Conservation (phyloP, 92 coral and sea anemone genomes). For the Siderastrea siderea region DNA sequence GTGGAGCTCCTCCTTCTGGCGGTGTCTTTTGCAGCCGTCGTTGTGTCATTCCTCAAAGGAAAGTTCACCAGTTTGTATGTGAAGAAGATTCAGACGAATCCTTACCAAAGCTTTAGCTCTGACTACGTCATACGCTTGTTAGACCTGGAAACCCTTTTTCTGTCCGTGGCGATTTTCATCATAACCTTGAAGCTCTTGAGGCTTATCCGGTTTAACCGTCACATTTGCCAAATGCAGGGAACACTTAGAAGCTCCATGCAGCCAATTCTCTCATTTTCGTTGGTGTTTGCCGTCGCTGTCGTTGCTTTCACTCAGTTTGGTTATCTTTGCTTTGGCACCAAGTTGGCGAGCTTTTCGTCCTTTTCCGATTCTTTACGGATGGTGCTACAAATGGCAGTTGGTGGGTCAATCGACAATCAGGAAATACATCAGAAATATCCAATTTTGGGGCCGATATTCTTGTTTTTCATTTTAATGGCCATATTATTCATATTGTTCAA, state of each 20-base stretch:
- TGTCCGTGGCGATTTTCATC: conserved; percentile 13
- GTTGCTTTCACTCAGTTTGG: conserved; percentile 62
- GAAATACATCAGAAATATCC: too few relatives aligned
- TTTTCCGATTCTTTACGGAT: conserved; percentile 72
- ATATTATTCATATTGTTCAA: conserved; percentile 1
- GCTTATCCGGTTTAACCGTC: too few relatives aligned
- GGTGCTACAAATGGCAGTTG: neutral
- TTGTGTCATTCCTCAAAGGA: too few relatives aligned
- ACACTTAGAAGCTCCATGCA: conserved; percentile 65
- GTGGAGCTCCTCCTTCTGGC: conserved; percentile 69
- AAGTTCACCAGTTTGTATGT: too few relatives aligned
- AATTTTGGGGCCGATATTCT: too few relatives aligned
- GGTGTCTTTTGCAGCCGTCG: neutral
- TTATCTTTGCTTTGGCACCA: conserved; percentile 71
- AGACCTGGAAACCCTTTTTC: conserved; percentile 65
- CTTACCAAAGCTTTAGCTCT: neutral
- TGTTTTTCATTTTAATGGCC: neutral
- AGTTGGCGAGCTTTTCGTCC: conserved; percentile 65
- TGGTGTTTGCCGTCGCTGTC: conserved; percentile 52
- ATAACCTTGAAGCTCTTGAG: too few relatives aligned
- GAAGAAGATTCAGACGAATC: too few relatives aligned
- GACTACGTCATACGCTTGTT: conserved; percentile 83
- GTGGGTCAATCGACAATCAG: too few relatives aligned
- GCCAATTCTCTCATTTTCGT: conserved; percentile 69
- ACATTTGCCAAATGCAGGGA: conserved; percentile 45